phyloP scores from a whole-genome alignment of 2,797 vertebrate genomes.

The Amblyraja radiata region DNA sequence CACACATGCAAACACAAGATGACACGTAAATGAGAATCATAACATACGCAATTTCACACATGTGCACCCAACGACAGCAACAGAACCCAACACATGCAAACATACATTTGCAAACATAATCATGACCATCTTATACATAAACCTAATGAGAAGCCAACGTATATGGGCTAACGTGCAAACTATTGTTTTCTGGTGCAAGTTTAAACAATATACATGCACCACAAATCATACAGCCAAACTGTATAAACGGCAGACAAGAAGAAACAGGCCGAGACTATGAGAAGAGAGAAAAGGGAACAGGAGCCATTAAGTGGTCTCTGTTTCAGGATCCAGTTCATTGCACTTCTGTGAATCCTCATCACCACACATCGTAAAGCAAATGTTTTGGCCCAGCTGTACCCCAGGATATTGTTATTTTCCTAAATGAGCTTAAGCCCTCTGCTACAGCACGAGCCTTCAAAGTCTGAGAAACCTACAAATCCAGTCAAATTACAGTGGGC shows the following conservation, averaged over 20 bases:
- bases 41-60: slow-evolving; percentile 41
- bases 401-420: background rate
- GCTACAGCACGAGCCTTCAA: background rate
- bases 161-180: too few relatives aligned
- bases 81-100: background rate
- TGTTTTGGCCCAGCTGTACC: background rate
- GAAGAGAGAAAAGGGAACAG: background rate
- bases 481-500: slow-evolving; percentile 40
- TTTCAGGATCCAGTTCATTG: background rate
- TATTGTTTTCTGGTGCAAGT: too few relatives aligned
- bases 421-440: background rate
- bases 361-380: slow-evolving; percentile 29
- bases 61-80: slow-evolving; percentile 43
- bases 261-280: slow-evolving; percentile 41
- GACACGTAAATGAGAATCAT: background rate
- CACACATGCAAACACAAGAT: background rate
- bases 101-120: background rate
- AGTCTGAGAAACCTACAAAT: slow-evolving; percentile 54
- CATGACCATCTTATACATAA: too few relatives aligned
- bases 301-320: background rate
- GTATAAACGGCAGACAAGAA: slow-evolving; percentile 43
- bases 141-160: too few relatives aligned
- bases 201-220: background rate
- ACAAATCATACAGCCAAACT: slow-evolving; percentile 59
- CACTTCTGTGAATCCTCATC: slow-evolving; percentile 32